phyloP scores from a whole-genome alignment of 2,113 vertebrate genomes.

The Zosterops borbonicus region DNA sequence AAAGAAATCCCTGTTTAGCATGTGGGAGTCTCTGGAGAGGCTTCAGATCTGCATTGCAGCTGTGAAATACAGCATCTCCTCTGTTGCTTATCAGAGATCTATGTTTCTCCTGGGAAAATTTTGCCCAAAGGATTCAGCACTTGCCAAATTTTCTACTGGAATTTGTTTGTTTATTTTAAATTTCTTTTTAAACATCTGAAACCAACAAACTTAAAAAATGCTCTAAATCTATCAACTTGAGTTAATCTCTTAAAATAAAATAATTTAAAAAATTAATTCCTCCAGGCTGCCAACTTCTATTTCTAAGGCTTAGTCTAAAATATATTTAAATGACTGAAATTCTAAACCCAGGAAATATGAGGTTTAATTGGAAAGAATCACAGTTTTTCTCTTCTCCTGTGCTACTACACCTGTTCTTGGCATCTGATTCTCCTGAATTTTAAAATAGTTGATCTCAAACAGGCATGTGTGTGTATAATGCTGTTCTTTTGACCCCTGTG shows the following conservation, averaged over 20 bases:
- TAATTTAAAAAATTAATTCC: not conserved
- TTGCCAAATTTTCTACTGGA: slow-evolving; percentile 37
- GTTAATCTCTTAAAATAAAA: slow-evolving; percentile 40
- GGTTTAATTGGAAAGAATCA: not conserved
- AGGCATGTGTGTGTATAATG: not conserved
- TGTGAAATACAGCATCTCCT: slow-evolving; percentile 3
- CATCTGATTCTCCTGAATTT: not conserved
- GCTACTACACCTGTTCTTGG: not conserved
- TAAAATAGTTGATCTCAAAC: not conserved
- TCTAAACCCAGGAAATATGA: not conserved
- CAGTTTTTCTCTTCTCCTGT: not conserved
- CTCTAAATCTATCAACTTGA: slow-evolving; percentile 48
- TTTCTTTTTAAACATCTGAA: slow-evolving; percentile 55
- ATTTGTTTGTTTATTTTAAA: slow-evolving; percentile 64
- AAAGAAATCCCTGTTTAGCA: slow-evolving; percentile 18
- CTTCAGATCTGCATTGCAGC: slow-evolving; percentile 44
- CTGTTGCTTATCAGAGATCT: slow-evolving; percentile 28
- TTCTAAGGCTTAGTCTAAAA: slow-evolving; percentile 19
- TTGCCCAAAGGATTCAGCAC: slow-evolving; percentile 44
- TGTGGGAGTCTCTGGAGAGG: slow-evolving; percentile 35
- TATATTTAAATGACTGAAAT: not conserved
- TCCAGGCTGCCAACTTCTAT: not conserved
- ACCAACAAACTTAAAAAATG: slow-evolving; percentile 25
- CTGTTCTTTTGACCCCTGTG: not conserved
- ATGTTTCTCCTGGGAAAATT: slow-evolving; percentile 44